Conservation (phyloP, 2,113 vertebrate species). For the Syrrhaptes paradoxus region DNA sequence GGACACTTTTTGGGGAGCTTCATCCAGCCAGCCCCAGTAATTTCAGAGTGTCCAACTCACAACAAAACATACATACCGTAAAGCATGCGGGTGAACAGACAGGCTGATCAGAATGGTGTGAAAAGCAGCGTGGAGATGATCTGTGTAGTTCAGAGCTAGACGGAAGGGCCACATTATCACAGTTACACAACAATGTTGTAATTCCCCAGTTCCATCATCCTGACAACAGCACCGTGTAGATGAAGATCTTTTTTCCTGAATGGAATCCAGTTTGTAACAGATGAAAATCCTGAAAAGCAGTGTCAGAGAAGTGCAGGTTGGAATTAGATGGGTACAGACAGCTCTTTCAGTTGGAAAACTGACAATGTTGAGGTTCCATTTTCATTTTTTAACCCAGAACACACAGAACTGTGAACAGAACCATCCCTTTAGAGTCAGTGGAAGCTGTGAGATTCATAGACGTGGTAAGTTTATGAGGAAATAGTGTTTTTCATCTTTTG, state of each 20-base stretch:
- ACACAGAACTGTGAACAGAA: background rate
- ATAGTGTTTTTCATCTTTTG: background rate
- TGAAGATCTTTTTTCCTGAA: background rate
- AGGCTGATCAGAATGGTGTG: background rate
- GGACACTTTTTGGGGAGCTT: background rate
- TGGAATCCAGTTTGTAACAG: background rate
- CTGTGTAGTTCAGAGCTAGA: background rate
- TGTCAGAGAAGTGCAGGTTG: background rate
- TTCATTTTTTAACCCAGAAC: background rate
- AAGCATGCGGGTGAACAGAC: accelerated
- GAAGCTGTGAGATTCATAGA: background rate
- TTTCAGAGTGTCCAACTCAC: background rate
- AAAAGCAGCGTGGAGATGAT: background rate
- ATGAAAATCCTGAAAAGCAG: background rate
- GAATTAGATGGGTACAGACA: background rate
- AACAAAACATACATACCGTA: background rate
- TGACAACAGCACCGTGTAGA: background rate
- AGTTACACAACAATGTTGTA: background rate
- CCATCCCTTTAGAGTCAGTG: background rate
- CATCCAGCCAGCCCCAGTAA: background rate
- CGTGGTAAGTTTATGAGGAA: background rate
- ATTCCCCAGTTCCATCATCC: background rate
- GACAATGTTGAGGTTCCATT: background rate
- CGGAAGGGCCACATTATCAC: background rate
- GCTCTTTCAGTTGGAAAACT: background rate